phyloP scores from a whole-genome alignment of 2,888 invertebrate genomes.

The Leptura quadrifasciata region DNA sequence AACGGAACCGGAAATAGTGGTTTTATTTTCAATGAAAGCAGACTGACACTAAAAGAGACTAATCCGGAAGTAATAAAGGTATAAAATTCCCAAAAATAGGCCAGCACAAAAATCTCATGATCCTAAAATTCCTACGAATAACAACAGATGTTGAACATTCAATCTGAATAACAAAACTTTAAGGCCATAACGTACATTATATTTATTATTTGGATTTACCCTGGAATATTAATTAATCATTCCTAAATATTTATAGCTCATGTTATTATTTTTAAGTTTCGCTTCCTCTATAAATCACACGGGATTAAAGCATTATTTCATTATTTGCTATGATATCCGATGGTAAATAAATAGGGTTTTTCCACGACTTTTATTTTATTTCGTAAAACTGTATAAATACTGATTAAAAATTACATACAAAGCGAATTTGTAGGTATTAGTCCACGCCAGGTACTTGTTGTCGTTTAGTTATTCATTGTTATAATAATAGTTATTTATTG shows the following conservation, averaged over 20 bases:
- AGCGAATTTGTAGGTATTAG: neutral
- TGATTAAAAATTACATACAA: neutral
- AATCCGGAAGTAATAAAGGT: slow-evolving; percentile 61
- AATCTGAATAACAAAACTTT: neutral
- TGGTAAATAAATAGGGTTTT: neutral
- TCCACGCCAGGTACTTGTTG: too few species aligned
- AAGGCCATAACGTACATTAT: neutral
- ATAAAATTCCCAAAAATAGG: slow-evolving; percentile 52
- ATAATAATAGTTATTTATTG: too few species aligned
- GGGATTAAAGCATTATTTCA: neutral
- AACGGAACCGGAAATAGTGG: slow-evolving; percentile 25
- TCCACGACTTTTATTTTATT: neutral
- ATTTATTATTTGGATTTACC: neutral
- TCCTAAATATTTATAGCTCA: neutral
- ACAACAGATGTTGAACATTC: slow-evolving; percentile 33
- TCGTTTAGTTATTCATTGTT: too few species aligned
- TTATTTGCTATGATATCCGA: neutral
- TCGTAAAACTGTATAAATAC: neutral
- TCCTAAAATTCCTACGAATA: slow-evolving; percentile 21
- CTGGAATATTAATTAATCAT: neutral
- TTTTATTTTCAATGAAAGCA: slow-evolving; percentile 47
- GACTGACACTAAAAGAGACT: slow-evolving; percentile 46
- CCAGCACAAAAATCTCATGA: slow-evolving; percentile 24
- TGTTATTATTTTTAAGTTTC: neutral
- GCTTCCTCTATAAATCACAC: neutral